phyloP scores from a whole-genome alignment of 2,113 vertebrate genomes.

The Peromyscus californicus region DNA sequence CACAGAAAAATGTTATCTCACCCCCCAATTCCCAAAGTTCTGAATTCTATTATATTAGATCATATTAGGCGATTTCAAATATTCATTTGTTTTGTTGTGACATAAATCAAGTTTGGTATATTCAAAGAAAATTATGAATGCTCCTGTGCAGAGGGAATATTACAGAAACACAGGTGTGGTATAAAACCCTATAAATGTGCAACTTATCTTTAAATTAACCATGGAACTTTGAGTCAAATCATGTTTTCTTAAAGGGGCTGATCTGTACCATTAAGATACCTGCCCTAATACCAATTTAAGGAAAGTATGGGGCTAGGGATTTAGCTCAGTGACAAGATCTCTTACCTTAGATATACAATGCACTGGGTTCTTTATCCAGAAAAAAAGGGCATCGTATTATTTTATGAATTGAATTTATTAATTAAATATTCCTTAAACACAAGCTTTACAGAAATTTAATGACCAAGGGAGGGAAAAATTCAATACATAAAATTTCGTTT shows the following conservation, averaged over 20 bases:
- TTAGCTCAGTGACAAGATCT: not conserved
- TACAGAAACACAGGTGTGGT: conserved; percentile 7
- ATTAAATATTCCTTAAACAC: conserved; percentile 58
- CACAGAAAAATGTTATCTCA: not conserved
- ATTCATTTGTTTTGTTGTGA: conserved; percentile 42
- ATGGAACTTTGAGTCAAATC: conserved; percentile 13
- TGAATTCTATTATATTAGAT: conserved; percentile 11
- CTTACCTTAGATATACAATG: not conserved
- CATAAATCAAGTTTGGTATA: conserved; percentile 11
- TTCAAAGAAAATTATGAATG: conserved; percentile 1
- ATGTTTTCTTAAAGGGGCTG: conserved; percentile 22
- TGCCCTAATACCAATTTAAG: not conserved
- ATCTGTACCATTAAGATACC: not conserved
- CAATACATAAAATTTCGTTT: conserved; percentile 66
- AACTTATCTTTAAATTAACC: conserved; percentile 23
- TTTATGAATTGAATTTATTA: conserved; percentile 59
- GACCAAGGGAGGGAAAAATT: conserved; percentile 47
- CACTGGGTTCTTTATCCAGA: not conserved
- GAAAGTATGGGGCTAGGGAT: not conserved
- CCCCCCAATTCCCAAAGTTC: not conserved
- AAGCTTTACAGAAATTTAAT: conserved; percentile 58
- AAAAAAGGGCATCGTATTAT: not conserved
- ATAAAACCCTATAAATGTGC: not conserved
- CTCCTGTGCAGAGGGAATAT: not conserved
- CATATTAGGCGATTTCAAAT: conserved; percentile 3